These are phyloP conservation scores for Hypolimnas misippus DNA, from an alignment of 2,888 invertebrate species.

Conservation along the genomic window DNA sequence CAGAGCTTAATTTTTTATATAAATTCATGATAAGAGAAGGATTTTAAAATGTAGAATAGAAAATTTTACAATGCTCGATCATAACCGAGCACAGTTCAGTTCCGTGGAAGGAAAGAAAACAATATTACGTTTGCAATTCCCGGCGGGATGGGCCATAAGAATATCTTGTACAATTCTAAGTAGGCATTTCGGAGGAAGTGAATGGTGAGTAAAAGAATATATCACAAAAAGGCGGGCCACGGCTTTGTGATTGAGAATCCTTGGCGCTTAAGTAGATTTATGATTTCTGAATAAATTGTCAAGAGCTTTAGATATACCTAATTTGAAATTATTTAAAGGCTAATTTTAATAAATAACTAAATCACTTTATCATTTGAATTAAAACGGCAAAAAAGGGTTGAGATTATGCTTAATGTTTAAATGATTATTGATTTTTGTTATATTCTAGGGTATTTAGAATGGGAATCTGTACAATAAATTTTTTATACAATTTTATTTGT, in stretches of 20 bases:
- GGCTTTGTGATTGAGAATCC: conserved; percentile 39
- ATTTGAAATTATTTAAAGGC: conserved; percentile 28
- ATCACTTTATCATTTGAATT: neutral
- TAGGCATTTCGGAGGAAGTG: conserved; percentile 39
- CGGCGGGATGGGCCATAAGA: conserved; percentile 39
- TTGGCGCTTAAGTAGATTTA: conserved; percentile 38
- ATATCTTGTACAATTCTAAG: conserved; percentile 43
- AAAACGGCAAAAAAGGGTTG: neutral
- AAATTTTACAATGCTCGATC: conserved; percentile 54
- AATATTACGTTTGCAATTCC: conserved; percentile 41
- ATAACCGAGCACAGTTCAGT: conserved; percentile 41
- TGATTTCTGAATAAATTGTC: conserved; percentile 39
- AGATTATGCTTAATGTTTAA: neutral
- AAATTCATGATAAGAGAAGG: neutral
- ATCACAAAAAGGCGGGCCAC: conserved; percentile 41
- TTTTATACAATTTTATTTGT: no score
- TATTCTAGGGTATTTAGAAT: neutral
- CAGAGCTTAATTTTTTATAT: no score
- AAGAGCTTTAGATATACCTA: conserved; percentile 22
- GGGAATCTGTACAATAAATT: neutral
- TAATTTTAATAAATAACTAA: conserved; percentile 19
- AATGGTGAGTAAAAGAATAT: conserved; percentile 41
- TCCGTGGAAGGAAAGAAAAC: conserved; percentile 40
- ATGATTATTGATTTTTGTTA: neutral
- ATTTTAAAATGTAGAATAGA: conserved; percentile 16